These are phyloP conservation scores for Rhinoptilus africanus DNA, from an alignment of 2,113 vertebrate genomes.

Conservation along the genomic window DNA sequence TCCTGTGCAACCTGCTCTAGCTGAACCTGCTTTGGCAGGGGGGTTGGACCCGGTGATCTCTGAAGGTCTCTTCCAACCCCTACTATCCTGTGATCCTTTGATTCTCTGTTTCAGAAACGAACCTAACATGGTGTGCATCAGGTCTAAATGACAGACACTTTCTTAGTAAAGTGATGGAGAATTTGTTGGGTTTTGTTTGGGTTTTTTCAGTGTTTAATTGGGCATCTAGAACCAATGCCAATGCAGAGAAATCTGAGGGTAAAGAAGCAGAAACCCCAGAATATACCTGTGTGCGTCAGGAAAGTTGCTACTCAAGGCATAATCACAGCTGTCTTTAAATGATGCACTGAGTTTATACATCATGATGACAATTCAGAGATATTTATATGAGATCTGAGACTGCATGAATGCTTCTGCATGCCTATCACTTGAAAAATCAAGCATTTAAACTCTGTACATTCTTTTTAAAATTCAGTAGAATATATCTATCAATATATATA, in stretches of 20 bases:
- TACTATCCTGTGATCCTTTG: too few species aligned
- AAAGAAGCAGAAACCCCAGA: background rate
- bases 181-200: background rate
- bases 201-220: background rate
- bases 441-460: background rate
- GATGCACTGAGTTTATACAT: background rate
- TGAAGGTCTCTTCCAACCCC: too few species aligned
- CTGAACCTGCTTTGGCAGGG: too few species aligned
- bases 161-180: background rate
- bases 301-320: background rate
- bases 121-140: background rate
- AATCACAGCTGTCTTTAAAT: background rate
- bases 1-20: too few species aligned
- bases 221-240: background rate
- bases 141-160: background rate
- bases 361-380: background rate
- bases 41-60: too few species aligned
- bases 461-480: background rate
- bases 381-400: background rate
- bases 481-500: background rate
- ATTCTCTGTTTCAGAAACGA: background rate
- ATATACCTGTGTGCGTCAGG: background rate
- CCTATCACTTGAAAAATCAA: background rate
- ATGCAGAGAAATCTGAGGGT: background rate
- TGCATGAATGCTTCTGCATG: background rate